Conservation (phyloP, 2,888 invertebrate species). For the Phyto melanocephala region DNA sequence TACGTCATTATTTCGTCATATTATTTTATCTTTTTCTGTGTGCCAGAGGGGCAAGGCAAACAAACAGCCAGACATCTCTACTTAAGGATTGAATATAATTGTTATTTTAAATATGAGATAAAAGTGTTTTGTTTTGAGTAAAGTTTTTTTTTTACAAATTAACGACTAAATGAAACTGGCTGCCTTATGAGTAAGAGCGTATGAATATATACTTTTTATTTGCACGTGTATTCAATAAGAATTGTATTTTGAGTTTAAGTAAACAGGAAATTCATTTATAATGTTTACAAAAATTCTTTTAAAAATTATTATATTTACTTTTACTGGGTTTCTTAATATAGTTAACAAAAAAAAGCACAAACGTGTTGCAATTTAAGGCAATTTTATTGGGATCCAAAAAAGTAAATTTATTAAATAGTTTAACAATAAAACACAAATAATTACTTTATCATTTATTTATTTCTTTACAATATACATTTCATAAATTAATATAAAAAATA, state of each 20-base stretch:
- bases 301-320: not conserved
- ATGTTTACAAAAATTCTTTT: constrained; percentile 7
- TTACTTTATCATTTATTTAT: too few species aligned
- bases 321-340: constrained; percentile 22
- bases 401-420: too few species aligned
- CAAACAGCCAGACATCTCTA: not conserved
- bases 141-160: too few species aligned
- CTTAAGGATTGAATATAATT: constrained; percentile 23
- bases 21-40: not conserved
- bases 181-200: not conserved
- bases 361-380: not conserved
- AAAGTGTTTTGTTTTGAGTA: not conserved
- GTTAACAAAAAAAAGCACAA: not conserved
- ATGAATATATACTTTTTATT: not conserved
- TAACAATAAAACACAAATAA: not conserved
- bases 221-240: not conserved
- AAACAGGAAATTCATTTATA: constrained; percentile 45
- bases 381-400: not conserved
- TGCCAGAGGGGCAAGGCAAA: too few species aligned
- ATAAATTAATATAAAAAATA: too few species aligned
- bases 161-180: not conserved
- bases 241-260: constrained; percentile 12
- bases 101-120: constrained; percentile 16
- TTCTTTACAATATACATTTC: too few species aligned
- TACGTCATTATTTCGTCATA: constrained; percentile 31